Evolutionary conservation across 2,888 invertebrate species (phyloP).

Genomic region (Lasioglossum pauxillum): DNA sequence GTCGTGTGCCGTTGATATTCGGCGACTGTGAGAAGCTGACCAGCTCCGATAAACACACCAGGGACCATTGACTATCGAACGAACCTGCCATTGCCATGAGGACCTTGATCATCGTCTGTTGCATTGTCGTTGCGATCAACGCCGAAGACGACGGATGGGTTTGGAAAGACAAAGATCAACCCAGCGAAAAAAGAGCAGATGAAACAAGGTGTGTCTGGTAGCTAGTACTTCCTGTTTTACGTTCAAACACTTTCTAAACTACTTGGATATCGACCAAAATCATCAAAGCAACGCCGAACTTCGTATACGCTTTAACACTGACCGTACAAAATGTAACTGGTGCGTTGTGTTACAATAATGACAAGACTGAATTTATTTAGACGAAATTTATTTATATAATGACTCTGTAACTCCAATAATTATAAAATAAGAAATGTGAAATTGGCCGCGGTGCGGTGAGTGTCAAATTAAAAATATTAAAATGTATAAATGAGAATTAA

Average conservation of each 20-base stretch:
- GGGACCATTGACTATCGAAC: not conserved
- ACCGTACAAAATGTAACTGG: no score
- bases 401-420: no score
- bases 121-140: slow-evolving; percentile 41
- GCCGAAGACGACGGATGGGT: slow-evolving; percentile 84
- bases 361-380: no score
- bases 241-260: not conserved
- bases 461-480: no score
- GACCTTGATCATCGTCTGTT: slow-evolving; percentile 10
- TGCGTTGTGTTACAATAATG: no score
- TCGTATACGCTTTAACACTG: not conserved
- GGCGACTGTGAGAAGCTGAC: slow-evolving; percentile 29
- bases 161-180: slow-evolving; percentile 80
- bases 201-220: slow-evolving; percentile 61
- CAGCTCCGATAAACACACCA: not conserved
- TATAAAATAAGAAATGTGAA: no score
- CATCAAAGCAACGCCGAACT: not conserved
- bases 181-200: slow-evolving; percentile 37
- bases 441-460: no score
- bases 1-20: slow-evolving; percentile 63
- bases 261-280: not conserved
- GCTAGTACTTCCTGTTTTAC: not conserved
- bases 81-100: slow-evolving; percentile 34
- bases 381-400: no score
- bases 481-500: no score